phyloP scores from a whole-genome alignment of 2,113 vertebrate species.

The Erpornis zantholeuca region DNA sequence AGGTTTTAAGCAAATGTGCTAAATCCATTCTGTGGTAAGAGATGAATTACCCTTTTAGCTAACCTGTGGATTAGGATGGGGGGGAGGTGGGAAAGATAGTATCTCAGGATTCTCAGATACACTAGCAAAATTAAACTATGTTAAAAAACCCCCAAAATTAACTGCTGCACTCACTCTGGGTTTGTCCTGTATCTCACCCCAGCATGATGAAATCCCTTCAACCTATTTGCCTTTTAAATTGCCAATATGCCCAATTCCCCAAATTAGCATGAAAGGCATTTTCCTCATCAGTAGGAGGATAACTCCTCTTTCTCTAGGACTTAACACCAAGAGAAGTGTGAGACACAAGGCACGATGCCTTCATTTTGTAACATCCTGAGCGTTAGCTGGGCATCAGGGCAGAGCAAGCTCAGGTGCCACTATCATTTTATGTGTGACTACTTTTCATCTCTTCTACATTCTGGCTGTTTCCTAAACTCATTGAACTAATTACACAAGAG shows the following conservation, averaged over 20 bases:
- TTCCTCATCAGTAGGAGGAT: background rate
- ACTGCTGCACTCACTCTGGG: background rate
- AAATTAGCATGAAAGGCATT: background rate
- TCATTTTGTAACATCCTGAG: background rate
- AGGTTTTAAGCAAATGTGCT: background rate
- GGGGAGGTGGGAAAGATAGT: background rate
- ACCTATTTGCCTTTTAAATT: background rate
- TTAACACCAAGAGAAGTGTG: background rate
- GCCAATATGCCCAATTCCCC: background rate
- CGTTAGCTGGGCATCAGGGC: background rate
- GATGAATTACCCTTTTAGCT: background rate
- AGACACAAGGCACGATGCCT: background rate
- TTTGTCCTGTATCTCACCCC: background rate
- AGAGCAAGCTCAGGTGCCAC: background rate
- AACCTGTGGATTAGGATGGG: background rate
- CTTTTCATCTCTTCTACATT: background rate
- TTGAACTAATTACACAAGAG: conserved; percentile 17
- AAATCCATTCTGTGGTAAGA: background rate
- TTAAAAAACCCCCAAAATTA: background rate
- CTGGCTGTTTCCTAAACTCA: conserved; percentile 11
- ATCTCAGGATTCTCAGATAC: background rate
- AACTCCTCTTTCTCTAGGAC: background rate
- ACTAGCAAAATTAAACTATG: background rate
- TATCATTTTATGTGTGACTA: background rate
- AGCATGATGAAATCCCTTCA: background rate